Evolutionary conservation across 2,113 vertebrate species (phyloP).

Genomic region (Cairina moschata): DNA sequence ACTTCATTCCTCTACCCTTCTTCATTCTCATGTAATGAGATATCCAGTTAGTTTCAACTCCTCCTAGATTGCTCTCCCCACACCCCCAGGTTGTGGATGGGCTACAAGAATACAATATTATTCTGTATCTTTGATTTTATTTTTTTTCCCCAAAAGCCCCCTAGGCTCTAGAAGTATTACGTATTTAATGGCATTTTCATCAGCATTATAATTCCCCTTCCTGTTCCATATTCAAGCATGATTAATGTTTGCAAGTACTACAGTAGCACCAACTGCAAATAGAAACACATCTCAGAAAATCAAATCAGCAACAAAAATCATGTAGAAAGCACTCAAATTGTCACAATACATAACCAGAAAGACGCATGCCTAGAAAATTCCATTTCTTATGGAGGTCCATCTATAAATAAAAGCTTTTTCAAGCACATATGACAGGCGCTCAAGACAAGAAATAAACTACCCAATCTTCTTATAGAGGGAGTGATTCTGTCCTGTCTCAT

Average conservation of each 20-base stretch:
- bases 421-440: not conserved
- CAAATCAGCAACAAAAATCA: not conserved
- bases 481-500: not conserved
- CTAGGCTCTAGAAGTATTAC: not conserved
- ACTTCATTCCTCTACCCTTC: not conserved
- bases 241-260: not conserved
- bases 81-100: not conserved
- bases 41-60: not conserved
- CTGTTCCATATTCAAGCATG: not conserved
- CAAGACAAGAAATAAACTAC: not conserved
- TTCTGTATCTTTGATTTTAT: not conserved
- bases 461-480: not conserved
- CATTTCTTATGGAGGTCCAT: not conserved
- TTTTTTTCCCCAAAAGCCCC: not conserved
- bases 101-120: not conserved
- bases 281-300: not conserved
- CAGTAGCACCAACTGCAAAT: not conserved
- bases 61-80: not conserved
- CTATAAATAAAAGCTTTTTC: not conserved
- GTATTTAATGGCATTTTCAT: not conserved
- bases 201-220: not conserved
- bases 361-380: not conserved
- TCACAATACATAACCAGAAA: not conserved
- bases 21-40: not conserved
- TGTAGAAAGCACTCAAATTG: fast-evolving